phyloP scores from a whole-genome alignment of 2,113 vertebrate genomes.

The Reinhardtius hippoglossoides region DNA sequence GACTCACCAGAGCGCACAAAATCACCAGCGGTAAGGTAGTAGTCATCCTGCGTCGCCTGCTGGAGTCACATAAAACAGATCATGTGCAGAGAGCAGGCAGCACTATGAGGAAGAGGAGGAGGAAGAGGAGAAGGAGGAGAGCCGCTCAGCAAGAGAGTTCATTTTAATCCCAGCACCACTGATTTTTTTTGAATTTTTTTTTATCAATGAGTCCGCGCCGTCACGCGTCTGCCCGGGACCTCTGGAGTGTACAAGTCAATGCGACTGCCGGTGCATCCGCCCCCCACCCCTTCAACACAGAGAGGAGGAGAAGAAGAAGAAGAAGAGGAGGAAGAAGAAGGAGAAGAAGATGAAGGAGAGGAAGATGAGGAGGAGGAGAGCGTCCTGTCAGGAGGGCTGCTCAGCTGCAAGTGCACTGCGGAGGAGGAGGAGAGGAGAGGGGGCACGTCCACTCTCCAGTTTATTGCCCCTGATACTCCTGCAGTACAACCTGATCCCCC shows the following conservation, averaged over 20 bases:
- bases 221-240: constrained; percentile 54
- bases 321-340: neutral
- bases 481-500: constrained; percentile 57
- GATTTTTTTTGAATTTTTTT: constrained; percentile 6
- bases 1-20: constrained; percentile 79
- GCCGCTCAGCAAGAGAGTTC: constrained; percentile 62
- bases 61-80: constrained; percentile 58
- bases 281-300: neutral
- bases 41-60: constrained; percentile 74
- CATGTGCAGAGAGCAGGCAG: constrained; percentile 48
- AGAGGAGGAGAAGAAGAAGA: neutral
- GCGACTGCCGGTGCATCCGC: constrained; percentile 34
- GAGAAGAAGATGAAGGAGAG: neutral
- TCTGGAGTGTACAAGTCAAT: constrained; percentile 52
- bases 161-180: constrained; percentile 70
- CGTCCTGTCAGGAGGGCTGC: constrained; percentile 72
- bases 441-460: constrained; percentile 59
- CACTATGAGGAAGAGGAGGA: constrained; percentile 60
- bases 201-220: constrained; percentile 65
- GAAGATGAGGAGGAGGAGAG: constrained; percentile 37
- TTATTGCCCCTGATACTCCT: constrained; percentile 63
- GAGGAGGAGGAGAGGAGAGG: constrained; percentile 64
- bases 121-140: constrained; percentile 51
- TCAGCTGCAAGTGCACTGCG: constrained; percentile 74
- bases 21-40: constrained; percentile 68